phyloP scores from a whole-genome alignment of 2,797 vertebrate genomes.

The Eleutherodactylus coqui region DNA sequence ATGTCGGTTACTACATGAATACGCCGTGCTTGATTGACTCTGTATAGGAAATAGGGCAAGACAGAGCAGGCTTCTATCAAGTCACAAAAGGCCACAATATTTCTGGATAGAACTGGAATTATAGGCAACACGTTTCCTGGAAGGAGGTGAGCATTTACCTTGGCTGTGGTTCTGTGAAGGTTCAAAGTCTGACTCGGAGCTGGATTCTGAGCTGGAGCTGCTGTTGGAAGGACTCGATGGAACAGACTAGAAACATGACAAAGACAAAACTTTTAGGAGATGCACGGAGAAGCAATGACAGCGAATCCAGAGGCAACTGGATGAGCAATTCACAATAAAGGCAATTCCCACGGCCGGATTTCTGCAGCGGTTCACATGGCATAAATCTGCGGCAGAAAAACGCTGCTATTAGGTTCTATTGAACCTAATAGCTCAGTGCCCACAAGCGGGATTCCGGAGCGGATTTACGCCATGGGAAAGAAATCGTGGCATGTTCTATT shows the following conservation, averaged over 20 bases:
- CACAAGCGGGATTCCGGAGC: too few species aligned
- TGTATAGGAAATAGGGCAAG: not conserved
- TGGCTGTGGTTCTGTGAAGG: conserved; percentile 95
- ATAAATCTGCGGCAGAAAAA: too few species aligned
- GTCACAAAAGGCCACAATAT: not conserved
- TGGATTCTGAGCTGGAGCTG: conserved; percentile 94
- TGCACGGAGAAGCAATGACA: not conserved
- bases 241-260: conserved; percentile 80
- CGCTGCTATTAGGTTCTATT: too few species aligned
- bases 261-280: not conserved
- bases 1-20: too few species aligned
- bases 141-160: conserved; percentile 78
- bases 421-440: too few species aligned
- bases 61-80: not conserved
- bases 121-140: not conserved
- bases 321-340: too few species aligned
- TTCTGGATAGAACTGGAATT: not conserved
- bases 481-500: too few species aligned
- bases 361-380: too few species aligned
- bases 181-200: conserved; percentile 96
- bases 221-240: conserved; percentile 92
- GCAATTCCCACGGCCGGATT: too few species aligned
- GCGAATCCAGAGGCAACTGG: too few species aligned
- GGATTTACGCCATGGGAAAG: too few species aligned
- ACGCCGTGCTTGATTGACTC: too few species aligned